A percentile compares a stretch with the other conserved stretches of the same genome.
These are phyloP conservation scores for Pachycephala philippinensis DNA, from an alignment of 2,113 vertebrate genomes.

Conservation along the genomic window DNA sequence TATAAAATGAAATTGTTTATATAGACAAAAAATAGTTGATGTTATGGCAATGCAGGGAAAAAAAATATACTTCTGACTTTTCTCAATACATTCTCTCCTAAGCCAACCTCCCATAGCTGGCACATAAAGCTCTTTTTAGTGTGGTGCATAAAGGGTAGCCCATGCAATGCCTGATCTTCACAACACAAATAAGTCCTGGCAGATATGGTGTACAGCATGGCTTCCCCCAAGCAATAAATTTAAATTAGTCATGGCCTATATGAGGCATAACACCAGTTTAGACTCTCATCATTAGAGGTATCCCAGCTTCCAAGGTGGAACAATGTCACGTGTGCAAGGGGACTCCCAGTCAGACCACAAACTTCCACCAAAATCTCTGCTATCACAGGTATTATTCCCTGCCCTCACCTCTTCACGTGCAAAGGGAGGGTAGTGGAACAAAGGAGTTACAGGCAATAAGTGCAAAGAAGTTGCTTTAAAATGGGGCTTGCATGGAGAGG, in stretches of 20 bases:
- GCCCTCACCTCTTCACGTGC: rapidly evolving
- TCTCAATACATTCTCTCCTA: background rate
- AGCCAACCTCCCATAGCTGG: background rate
- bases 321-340: background rate
- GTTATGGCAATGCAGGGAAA: background rate
- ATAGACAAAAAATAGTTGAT: conserved; percentile 30
- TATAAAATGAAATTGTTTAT: conserved; percentile 60
- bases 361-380: background rate
- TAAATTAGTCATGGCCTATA: background rate
- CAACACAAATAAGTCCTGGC: background rate
- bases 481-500: rapidly evolving
- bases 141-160: background rate
- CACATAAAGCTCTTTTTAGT: background rate
- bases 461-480: background rate
- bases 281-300: rapidly evolving
- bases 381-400: background rate
- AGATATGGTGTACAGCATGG: background rate
- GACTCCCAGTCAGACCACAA: background rate
- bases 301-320: background rate
- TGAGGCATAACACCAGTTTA: background rate
- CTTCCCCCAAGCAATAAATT: background rate
- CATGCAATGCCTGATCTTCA: background rate
- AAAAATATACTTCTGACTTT: conserved; percentile 15
- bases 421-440: background rate
- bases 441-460: background rate